Conservation (phyloP, 2,113 vertebrate genomes). For the Sporophila hypoxantha region DNA sequence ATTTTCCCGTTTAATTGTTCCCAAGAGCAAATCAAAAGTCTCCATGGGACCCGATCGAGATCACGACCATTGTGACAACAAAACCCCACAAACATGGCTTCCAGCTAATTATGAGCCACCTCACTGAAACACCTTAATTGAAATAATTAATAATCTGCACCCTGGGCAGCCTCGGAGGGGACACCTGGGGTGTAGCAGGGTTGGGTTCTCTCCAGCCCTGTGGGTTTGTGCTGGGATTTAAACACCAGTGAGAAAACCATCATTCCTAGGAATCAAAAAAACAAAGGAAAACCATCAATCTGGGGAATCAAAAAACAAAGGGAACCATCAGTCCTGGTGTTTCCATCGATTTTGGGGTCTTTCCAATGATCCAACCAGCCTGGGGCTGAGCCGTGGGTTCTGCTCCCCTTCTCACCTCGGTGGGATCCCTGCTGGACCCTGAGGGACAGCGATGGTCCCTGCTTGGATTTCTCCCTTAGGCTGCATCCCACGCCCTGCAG, state of each 20-base stretch:
- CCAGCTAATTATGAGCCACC: background rate
- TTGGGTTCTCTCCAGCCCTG: background rate
- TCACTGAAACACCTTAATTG: background rate
- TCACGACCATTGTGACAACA: background rate
- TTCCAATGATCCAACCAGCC: background rate
- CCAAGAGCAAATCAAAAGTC: background rate
- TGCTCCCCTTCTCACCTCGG: background rate
- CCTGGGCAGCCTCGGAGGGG: background rate
- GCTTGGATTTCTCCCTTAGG: background rate
- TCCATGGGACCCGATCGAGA: background rate
- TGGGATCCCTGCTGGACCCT: fast-evolving
- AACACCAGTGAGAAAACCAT: background rate
- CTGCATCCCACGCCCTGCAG: fast-evolving
- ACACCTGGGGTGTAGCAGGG: background rate
- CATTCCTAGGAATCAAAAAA: too few relatives aligned
- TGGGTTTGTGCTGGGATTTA: background rate
- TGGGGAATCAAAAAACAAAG: background rate
- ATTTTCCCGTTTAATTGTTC: background rate
- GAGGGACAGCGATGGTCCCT: background rate
- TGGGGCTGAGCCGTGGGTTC: background rate
- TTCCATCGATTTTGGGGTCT: background rate
- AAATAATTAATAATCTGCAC: background rate
- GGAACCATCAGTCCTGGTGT: background rate
- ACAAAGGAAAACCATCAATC: background rate
- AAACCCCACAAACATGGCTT: background rate